Conservation (phyloP, 37 sponge, comb jelly and placozoan species). For the Beroe forskalii region DNA sequence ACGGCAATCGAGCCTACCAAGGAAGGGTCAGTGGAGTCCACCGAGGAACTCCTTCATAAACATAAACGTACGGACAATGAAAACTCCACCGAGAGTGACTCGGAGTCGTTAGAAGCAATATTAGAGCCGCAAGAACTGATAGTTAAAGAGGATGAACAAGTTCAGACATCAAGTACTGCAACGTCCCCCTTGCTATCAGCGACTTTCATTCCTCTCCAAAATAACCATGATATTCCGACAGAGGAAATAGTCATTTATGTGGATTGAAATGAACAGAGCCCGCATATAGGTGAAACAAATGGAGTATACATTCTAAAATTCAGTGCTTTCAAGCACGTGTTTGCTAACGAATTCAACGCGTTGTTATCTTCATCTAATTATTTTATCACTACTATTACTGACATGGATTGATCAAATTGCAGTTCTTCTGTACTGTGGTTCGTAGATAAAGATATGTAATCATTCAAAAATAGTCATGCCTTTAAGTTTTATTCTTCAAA, state of each 20-base stretch:
- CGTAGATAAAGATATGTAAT: too few species aligned
- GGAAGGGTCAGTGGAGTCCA: background rate
- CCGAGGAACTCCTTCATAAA: background rate
- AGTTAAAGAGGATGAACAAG: background rate
- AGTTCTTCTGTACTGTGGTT: too few species aligned
- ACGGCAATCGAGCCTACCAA: background rate
- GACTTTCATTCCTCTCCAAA: background rate
- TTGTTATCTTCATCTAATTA: too few species aligned
- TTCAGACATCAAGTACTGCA: too few species aligned
- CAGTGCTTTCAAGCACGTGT: too few species aligned
- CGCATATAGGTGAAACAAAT: too few species aligned
- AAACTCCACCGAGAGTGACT: background rate
- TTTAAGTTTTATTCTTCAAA: too few species aligned
- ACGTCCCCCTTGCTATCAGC: background rate
- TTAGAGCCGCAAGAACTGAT: background rate
- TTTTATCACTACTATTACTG: too few species aligned
- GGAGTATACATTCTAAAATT: too few species aligned
- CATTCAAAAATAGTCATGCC: too few species aligned
- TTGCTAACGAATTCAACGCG: too few species aligned
- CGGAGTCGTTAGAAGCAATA: background rate
- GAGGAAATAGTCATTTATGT: background rate
- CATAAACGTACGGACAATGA: background rate
- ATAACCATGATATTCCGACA: background rate
- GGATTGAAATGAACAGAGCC: background rate
- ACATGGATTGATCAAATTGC: too few species aligned